Base-by-base conservation (phyloP, 2,797 vertebrate species). In the Gadopsis bispinosus region DNA sequence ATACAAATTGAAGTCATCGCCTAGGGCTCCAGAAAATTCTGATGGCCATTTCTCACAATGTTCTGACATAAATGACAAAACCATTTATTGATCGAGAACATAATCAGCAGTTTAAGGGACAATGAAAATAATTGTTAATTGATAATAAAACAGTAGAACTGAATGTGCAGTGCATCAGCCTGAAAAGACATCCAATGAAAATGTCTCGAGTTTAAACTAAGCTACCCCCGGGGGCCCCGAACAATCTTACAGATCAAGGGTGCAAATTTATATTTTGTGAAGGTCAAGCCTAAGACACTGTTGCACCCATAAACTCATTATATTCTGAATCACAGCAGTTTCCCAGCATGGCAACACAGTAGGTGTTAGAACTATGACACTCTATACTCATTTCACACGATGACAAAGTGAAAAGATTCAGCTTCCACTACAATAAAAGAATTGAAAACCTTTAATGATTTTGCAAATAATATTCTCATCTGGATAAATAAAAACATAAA, bases 361-460 rank as follows among this genome's bases (percentile, higher is more conserved):
- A 20, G 4, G 16, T 50, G 33, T 59, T 13, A 22, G 11, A 17
- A 55, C 17, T 19, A 9, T 6, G 9, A 55, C 39, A 37, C 4
- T 48, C 43, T 51, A 8, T 12, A 53, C 13, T 33, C 14, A 19
- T 51, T 53, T 45, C 5, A 63, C 35, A 69, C 1, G 1, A 22
- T n/a, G 13, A 51, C 37, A 56, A 56, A 1, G 14, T 50, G 31
- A 81, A 72, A 86, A 82, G 41, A 77, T 10, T 64, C 77, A 81
- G 68, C 73, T 63, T 78, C 71, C 79, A 90, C 79, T 50, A 85
- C 73, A 83, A 91, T 93, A 93, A 96, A 96, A 95, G 95, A 97
- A 96, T 95, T 54, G 74, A 96, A 95, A 95, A 95, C 95, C 96
- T 98, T 97, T 98, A 97, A 97, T 98, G 94, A 94, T 94, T 94